A percentile compares a stretch with the other conserved stretches of the same genome.
phyloP scores from a whole-genome alignment of 2,888 invertebrate genomes.

The Myopa testacea region DNA sequence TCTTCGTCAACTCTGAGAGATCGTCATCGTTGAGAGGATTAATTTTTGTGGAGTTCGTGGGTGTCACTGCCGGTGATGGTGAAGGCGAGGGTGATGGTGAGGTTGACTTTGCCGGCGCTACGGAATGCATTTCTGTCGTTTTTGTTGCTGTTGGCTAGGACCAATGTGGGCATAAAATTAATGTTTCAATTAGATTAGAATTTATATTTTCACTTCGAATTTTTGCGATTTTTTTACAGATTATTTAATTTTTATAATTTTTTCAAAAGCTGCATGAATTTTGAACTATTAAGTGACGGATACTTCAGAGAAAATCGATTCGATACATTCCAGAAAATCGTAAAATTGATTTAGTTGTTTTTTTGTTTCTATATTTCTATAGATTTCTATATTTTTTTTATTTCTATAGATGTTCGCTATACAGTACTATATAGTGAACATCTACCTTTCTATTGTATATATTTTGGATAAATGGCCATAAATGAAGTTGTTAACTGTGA shows the following conservation, averaged over 20 bases:
- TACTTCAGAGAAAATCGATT: constrained; percentile 3
- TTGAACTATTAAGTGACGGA: not conserved
- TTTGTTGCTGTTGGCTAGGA: not conserved
- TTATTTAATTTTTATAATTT: constrained; percentile 9
- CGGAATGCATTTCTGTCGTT: not conserved
- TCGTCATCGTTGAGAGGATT: constrained; percentile 3
- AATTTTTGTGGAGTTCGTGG: not conserved
- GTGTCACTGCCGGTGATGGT: not conserved
- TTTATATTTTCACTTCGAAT: constrained; percentile 23
- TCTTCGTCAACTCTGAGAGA: constrained; percentile 38
- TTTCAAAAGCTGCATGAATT: constrained; percentile 19
- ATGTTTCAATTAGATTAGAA: not conserved
- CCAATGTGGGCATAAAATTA: too few species aligned
- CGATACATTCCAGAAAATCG: too few species aligned
- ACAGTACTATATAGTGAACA: too few species aligned
- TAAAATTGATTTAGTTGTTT: too few species aligned
- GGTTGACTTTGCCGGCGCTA: not conserved
- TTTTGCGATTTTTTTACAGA: constrained; percentile 15
- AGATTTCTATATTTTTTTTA: not conserved
- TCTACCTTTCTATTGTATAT: too few species aligned
- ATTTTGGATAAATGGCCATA: too few species aligned
- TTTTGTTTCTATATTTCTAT: too few species aligned
- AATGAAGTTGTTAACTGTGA: too few species aligned
- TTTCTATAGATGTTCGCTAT: too few species aligned
- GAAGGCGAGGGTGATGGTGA: not conserved